Percentiles rank a stretch among this genome's conserved stretches.
Evolutionary conservation across 2,113 vertebrate species (phyloP).

Genomic region (Electrona antarctica): DNA sequence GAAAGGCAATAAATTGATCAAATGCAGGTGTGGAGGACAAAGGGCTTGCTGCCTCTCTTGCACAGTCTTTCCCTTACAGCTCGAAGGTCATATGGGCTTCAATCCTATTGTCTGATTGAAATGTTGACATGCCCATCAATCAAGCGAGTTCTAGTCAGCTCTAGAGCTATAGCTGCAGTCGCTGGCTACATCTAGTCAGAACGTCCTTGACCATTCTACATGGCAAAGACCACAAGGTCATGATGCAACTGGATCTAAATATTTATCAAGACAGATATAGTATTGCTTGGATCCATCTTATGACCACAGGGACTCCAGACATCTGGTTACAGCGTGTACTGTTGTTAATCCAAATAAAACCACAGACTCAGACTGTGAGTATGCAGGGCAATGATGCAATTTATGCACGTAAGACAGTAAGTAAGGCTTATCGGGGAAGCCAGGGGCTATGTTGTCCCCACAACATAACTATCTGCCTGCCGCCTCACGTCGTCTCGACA

Average conservation of each 20-base stretch:
- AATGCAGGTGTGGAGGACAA: background rate
- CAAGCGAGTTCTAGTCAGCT: background rate
- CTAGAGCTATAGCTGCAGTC: background rate
- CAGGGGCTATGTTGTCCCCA: background rate
- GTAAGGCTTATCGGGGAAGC: background rate
- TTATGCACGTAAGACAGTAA: slow-evolving; percentile 22
- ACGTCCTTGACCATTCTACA: slow-evolving; percentile 27
- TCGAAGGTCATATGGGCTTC: slow-evolving; percentile 22
- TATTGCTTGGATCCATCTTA: slow-evolving; percentile 56
- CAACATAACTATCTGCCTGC: background rate
- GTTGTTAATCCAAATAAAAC: background rate
- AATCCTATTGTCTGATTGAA: slow-evolving; percentile 17
- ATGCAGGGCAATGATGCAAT: slow-evolving; percentile 36
- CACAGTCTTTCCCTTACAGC: slow-evolving; percentile 2
- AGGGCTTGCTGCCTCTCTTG: slow-evolving; percentile 1
- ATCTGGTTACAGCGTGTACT: slow-evolving; percentile 14
- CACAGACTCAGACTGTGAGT: too few species aligned
- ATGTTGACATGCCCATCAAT: slow-evolving; percentile 18
- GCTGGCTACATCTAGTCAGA: slow-evolving; percentile 9
- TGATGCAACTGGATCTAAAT: slow-evolving; percentile 18
- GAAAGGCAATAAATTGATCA: slow-evolving; percentile 4
- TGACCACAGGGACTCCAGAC: slow-evolving; percentile 39
- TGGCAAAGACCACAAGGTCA: slow-evolving; percentile 47
- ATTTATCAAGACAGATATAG: slow-evolving; percentile 20
- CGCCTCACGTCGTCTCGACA: background rate